Evolutionary conservation across 2,888 invertebrate species (phyloP), one percentile per base, ranked within the genome.

Genomic region (Xiphydria camelus): DNA sequence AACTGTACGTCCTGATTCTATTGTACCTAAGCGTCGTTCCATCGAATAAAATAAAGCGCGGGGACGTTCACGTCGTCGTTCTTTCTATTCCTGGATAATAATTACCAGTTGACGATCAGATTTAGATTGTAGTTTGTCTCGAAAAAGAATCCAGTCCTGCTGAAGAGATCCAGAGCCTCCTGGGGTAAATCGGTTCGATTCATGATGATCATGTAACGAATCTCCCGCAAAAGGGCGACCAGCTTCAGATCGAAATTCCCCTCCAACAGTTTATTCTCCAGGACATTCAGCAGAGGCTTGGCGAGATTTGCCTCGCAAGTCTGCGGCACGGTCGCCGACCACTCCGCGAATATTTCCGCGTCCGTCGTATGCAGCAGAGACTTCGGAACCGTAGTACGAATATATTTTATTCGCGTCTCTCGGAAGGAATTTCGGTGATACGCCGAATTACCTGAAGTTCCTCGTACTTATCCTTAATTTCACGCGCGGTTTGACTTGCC

Each of bases 151-250:
- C 91, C 87, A 57, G 85, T 83, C 43, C 85, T 80, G 0, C 78
- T 79, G 63, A 84, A 90, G 29, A 94, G 78, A 14, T 82, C 80
- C 9, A 79, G 57, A 0, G 87, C 86, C 39, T 83, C 82, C 1
- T 78, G 66, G 0, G 85, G 84, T 45, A 90, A 78, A 17, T 84
- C 80, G 46, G 82, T 83, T 53, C 82, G 81, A 0, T 83, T 81
- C 61, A 89, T 77, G 49, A 85, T 80, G 41, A 83, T 82, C 77
- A 93, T 79, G 62, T 91, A 92, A 45, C 87, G 86, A 21, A 90
- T 87, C 78, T 95, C 94, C 40, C 87, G 82, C n/a, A 95, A 74
- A 10, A 89, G 79, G 53, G 84, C 83, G 31, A 81, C 82, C 26
- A 95, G 77, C 75, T 86, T 82, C 1, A 79, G 76, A 57, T 85